phyloP scores from a whole-genome alignment of 1,140 invertebrate genomes.

The Eupristina koningsbergeri region DNA sequence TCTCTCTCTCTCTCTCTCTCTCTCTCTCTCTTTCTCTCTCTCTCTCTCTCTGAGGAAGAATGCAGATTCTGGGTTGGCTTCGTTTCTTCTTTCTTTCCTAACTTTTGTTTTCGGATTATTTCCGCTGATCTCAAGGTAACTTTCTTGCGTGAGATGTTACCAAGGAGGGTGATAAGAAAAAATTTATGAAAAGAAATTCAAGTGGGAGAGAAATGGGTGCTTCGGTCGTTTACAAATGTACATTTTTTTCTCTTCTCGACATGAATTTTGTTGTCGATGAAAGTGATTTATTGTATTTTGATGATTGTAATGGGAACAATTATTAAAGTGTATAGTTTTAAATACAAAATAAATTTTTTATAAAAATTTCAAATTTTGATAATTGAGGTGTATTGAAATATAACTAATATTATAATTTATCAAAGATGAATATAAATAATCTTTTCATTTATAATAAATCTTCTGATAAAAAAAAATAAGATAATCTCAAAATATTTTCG shows the following conservation, averaged over 20 bases:
- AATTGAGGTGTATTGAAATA: no score
- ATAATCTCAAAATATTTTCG: no score
- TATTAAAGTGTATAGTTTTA: not conserved
- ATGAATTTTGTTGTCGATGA: conserved; percentile 16
- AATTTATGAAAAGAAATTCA: conserved; percentile 22
- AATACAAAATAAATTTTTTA: not conserved
- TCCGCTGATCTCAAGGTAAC: conserved; percentile 18
- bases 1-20: no score
- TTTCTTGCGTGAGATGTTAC: conserved; percentile 7
- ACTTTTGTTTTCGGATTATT: conserved; percentile 28
- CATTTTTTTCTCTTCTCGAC: not conserved
- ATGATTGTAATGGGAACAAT: not conserved
- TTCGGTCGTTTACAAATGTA: not conserved
- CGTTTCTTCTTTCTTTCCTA: not conserved
- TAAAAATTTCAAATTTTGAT: no score
- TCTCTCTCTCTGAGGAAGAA: no score
- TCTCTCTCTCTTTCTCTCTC: no score
- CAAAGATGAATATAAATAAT: no score
- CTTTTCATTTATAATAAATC: no score
- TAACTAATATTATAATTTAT: no score
- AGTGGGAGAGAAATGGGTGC: conserved; percentile 12
- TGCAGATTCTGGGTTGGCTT: not conserved
- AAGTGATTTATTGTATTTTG: conserved; percentile 14
- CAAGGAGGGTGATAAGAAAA: not conserved
- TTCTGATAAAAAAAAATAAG: no score